Conservation (phyloP, 1,140 invertebrate species). For the Pseudachorutes palmiensis region DNA sequence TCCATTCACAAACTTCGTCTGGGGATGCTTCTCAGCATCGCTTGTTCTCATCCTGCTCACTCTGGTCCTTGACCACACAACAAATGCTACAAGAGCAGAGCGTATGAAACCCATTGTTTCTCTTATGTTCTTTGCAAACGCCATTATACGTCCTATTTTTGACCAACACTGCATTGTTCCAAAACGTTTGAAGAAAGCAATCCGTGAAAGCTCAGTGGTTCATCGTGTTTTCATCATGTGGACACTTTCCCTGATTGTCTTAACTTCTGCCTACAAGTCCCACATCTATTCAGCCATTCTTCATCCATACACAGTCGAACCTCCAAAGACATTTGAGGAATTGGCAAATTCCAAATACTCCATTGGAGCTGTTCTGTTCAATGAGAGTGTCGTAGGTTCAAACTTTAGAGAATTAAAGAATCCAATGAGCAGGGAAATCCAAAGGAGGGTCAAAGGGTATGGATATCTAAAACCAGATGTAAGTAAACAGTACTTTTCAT, state of each 20-base stretch:
- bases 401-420: neutral
- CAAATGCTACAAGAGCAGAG: neutral
- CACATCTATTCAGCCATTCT: neutral
- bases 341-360: neutral
- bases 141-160: neutral
- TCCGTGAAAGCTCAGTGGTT: neutral
- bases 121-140: neutral
- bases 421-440: neutral
- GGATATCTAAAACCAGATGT: neutral
- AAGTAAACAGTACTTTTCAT: too few species aligned
- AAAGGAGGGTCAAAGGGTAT: neutral
- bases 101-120: neutral
- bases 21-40: neutral
- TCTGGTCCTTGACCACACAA: neutral
- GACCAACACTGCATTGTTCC: neutral
- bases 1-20: neutral
- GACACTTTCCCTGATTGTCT: neutral
- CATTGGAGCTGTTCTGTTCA: neutral
- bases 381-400: neutral
- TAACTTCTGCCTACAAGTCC: neutral
- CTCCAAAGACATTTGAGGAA: constrained; percentile 2
- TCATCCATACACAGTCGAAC: neutral
- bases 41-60: neutral
- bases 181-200: neutral
- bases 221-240: neutral